A percentile compares a stretch with the other conserved stretches of the same genome.
These are phyloP conservation scores for Alauda arvensis DNA, from an alignment of 2,797 vertebrate species.

Conservation along the genomic window DNA sequence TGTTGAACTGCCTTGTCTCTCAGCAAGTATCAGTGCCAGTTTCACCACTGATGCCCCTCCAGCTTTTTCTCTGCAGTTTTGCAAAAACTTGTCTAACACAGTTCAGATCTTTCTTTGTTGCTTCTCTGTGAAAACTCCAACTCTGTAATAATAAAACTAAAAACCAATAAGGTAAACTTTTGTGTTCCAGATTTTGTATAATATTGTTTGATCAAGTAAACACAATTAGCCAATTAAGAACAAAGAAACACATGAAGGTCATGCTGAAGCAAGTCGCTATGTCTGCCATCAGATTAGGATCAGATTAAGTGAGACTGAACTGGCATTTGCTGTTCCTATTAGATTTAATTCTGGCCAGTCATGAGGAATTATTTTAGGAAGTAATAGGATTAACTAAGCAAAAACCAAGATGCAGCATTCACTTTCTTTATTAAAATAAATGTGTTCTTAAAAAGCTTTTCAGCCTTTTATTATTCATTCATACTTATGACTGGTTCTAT, in stretches of 20 bases:
- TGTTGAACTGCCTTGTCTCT: background rate
- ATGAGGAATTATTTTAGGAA: conserved; percentile 9
- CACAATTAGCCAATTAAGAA: background rate
- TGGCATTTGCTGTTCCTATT: background rate
- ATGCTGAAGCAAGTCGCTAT: background rate
- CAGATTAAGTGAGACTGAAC: background rate
- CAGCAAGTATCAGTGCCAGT: background rate
- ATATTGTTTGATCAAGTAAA: background rate
- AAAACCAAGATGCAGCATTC: background rate
- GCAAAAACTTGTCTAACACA: background rate
- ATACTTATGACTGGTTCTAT: background rate
- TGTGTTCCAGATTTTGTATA: background rate
- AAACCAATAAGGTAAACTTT: background rate
- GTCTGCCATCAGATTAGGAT: background rate
- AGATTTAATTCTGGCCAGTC: background rate
- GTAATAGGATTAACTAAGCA: conserved; percentile 11
- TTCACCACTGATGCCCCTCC: background rate
- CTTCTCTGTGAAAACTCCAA: background rate
- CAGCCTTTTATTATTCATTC: background rate
- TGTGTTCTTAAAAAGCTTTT: background rate
- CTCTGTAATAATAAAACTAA: background rate
- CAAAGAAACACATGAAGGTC: background rate
- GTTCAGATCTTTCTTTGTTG: background rate
- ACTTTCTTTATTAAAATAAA: background rate
- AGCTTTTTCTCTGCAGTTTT: background rate